Evolutionary conservation across 2,888 invertebrate genomes (phyloP), one percentile per base, ranked within the genome.

Genomic region (Pheosia tremula): DNA sequence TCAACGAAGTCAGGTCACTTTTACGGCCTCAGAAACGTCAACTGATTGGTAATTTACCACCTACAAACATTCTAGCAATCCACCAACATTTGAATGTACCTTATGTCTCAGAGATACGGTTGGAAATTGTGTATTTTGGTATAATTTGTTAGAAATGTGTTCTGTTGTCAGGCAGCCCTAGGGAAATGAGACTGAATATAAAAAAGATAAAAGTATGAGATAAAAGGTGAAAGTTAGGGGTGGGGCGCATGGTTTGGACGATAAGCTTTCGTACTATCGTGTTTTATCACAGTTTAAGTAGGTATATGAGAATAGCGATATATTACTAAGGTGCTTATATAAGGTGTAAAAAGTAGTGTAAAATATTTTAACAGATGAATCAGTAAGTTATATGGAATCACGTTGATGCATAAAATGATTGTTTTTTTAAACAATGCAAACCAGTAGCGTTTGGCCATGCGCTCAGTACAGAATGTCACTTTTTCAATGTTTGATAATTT

Each of bases 1-100:
- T 73, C 72, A 64, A 75, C 74, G 62, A 68, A 63, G 52, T 47
- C 64, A 67, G 74, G 72, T 75, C 77, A 75, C 72, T 72, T 79
- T 78, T 78, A 80, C 75, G 72, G 74, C 64, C 67, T 67, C 71
- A 69, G 72, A 69, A 79, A 75, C 72, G 75, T 77, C 77, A 74
- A 63, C 71, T 72, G 72, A 78, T 76, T 76, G 71, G 75, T 73
- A 75, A 80, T 78, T 77, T 74, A 80, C 67, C 65, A 64, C 53
- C 65, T 67, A 69, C 69, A 45, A 68, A 68, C 61, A 64, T 62
- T 70, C 57, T n/a, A 59, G 5, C 56, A 67, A 57, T 53, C 45
- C 7, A 39, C 10, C 56, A 38, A 8, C 49, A 49, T 37, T 13
- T 54, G 6, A 61, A 10, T 54, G 11, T 55, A 43, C 57, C 61